Evolutionary conservation across 1,140 invertebrate genomes (phyloP), one percentile per base, ranked within the genome.

Genomic region (Colletes gigas): DNA sequence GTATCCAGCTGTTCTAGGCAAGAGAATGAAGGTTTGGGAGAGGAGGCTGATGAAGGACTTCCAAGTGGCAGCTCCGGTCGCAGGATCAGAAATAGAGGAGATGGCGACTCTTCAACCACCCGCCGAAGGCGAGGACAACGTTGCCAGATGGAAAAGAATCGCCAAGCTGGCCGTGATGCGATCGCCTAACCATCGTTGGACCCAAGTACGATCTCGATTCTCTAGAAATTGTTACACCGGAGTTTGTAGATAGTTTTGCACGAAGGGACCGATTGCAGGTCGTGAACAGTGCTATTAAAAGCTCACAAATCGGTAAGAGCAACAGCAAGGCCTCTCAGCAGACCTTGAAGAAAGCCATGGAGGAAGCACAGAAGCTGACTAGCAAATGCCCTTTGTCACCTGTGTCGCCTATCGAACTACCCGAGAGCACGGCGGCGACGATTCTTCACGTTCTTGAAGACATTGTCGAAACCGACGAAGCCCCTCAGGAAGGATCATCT

Each of bases 11-110:
- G 93, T 95, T 14, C 91, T 96, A 17, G 96, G 96, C 0, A 96
- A 96, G 87, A 96, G 96, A 76, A 96, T 96, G 93, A 96, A 96
- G 88, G 93, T 97, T 0, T 97, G 97, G 96, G 97, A 98, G 88
- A 94, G 97, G 47, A 94, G 96, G 0, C 92, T 98, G 50, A 97
- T 98, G 96, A 97, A 97, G 91, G 97, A 97, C 89, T 98, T 98
- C 93, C 97, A 97, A 88, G 96, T 98, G 44, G 95, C 96, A 0
- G 83, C 83, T 17, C 95, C 96, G 0, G 94, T 97, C 10, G 93
- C 94, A 54, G 63, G 80, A 8, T 89, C 93, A 4, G 93, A 95
- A 1, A 95, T 95, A 78, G 94, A 95, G 41, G 91, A 89, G 44
- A 84, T 88, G 57, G 83, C 81, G 39, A 86, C 87, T 54, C 86